Evolutionary conservation across 2,797 vertebrate genomes (phyloP), one percentile per base, ranked within the genome.

Genomic region (Sebastes wilsoni): DNA sequence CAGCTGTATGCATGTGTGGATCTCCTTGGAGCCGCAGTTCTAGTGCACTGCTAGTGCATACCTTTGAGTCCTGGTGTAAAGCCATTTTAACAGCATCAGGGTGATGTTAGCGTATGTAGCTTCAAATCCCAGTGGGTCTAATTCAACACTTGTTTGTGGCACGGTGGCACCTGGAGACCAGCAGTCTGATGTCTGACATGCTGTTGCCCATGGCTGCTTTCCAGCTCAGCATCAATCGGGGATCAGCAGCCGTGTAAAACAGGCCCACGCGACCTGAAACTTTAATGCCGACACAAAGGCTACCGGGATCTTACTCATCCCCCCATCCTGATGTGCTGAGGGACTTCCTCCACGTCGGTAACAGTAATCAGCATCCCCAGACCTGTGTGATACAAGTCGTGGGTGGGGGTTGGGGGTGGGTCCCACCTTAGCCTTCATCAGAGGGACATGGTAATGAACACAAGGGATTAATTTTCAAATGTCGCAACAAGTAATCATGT

Each of bases 151-250:
- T 94, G 94, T 94, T 87, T 89, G 89, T 90, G 85, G 83, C 91
- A 69, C 87, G 1, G 84, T 36, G 36, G 89, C 88, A 92, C 92
- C 94, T 89, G 83, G 94, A 95, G 94, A 96, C 92, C 85, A 36
- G 73, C 77, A 77, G 86, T 78, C 88, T 52, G 72, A 92, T 94
- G 91, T 96, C 90, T 88, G 85, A 96, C 95, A 96, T 92, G 91
- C 93, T 94, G 91, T 96, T 92, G 96, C 96, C 95, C 85, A 92
- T 95, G 95, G 96, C 95, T 91, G 90, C 92, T 92, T 94, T 95
- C 91, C 93, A 96, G 93, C 88, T 90, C 88, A 79, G 91, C 93
- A 77, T 83, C 86, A 89, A 83, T 49, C 55, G 9, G 85, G 87
- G 92, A 90, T 87, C 73, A 80, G 86, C 80, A 85, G 80, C 59